These are phyloP conservation scores for Cichlasoma orientale DNA, from an alignment of 2,797 vertebrate genomes.

Conservation along the genomic window DNA sequence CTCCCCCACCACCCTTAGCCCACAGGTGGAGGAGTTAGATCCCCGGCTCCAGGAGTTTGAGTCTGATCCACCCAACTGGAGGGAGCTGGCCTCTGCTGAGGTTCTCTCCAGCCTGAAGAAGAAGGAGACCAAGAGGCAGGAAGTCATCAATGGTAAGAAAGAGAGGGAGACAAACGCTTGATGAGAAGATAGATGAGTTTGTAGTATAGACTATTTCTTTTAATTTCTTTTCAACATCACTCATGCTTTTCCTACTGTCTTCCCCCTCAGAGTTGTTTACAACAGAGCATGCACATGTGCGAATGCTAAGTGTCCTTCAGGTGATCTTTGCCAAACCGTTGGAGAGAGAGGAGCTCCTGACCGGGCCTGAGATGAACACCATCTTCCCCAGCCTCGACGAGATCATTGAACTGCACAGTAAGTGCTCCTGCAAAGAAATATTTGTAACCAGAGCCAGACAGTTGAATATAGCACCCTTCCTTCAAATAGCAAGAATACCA, in stretches of 20 bases:
- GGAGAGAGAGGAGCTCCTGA: conserved; percentile 79
- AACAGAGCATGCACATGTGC: conserved; percentile 91
- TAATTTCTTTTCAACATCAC: background rate
- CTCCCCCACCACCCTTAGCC: conserved; percentile 71
- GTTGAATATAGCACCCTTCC: background rate
- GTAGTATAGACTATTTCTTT: background rate
- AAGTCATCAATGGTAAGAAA: conserved; percentile 90
- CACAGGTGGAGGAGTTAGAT: conserved; percentile 85
- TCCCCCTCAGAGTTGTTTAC: conserved; percentile 84
- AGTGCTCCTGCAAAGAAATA: conserved; percentile 48
- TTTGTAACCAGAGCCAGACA: background rate
- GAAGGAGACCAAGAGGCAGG: conserved; percentile 90
- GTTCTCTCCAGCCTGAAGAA: conserved; percentile 83
- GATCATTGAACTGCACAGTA: conserved; percentile 91
- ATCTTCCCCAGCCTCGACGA: conserved; percentile 92
- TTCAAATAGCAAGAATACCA: background rate
- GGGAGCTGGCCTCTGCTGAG: conserved; percentile 79
- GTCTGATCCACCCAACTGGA: conserved; percentile 89
- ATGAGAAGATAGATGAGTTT: background rate
- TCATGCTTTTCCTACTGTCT: background rate
- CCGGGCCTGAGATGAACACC: conserved; percentile 72
- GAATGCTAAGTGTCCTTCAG: conserved; percentile 91
- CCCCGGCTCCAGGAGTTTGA: conserved; percentile 86
- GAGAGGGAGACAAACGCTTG: background rate
- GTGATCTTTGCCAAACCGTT: conserved; percentile 89